Conservation (phyloP, 2,888 invertebrate species). For the Cryptus viduatorius region DNA sequence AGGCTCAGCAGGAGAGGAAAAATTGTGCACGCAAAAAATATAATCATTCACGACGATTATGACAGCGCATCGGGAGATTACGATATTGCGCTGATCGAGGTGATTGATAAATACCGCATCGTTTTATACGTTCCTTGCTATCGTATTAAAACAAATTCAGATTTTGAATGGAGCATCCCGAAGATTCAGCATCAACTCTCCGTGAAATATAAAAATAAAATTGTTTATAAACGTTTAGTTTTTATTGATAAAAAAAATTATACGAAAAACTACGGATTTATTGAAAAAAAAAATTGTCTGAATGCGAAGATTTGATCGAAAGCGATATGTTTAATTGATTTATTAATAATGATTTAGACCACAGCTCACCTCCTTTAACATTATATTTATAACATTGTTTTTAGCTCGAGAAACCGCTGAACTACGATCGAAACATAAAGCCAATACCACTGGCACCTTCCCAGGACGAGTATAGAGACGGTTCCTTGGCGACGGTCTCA, state of each 20-base stretch:
- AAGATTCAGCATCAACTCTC: background rate
- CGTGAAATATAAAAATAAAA: background rate
- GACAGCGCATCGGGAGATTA: slow-evolving; percentile 74
- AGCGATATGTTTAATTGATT: background rate
- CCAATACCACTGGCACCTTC: slow-evolving; percentile 75
- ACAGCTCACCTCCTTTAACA: background rate
- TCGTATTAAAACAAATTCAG: background rate
- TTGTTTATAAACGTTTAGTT: background rate
- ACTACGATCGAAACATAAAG: slow-evolving; percentile 69
- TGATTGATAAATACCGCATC: slow-evolving; percentile 26
- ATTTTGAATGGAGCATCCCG: background rate
- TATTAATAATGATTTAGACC: background rate
- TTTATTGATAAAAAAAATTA: background rate
- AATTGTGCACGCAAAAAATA: slow-evolving; percentile 68
- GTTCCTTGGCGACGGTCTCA: slow-evolving; percentile 77
- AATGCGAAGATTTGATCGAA: background rate
- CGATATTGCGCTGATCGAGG: slow-evolving; percentile 80
- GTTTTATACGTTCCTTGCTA: background rate
- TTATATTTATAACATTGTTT: slow-evolving; percentile 34
- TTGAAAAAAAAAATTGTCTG: background rate
- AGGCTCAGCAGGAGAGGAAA: slow-evolving; percentile 70
- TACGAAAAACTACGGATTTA: background rate
- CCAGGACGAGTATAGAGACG: slow-evolving; percentile 73
- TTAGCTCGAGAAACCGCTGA: slow-evolving; percentile 75
- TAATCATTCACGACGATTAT: slow-evolving; percentile 77